Percentiles rank a stretch among this genome's conserved stretches.
Evolutionary conservation across 2,888 invertebrate species (phyloP).

Genomic region (Geophilus truncorum): DNA sequence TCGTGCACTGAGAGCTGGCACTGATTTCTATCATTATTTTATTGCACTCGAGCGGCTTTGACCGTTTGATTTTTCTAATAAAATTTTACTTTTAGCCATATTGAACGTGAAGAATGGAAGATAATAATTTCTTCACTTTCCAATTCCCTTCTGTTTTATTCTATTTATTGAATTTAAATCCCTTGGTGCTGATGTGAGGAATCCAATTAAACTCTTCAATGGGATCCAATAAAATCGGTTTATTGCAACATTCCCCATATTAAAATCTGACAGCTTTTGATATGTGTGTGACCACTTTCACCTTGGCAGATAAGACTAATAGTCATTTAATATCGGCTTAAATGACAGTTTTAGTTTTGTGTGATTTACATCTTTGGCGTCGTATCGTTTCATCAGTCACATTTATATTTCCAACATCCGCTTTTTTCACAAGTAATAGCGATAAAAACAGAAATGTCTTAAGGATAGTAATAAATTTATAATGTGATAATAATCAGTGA

Average conservation of each 20-base stretch:
- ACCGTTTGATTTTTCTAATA: not conserved
- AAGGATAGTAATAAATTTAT: not conserved
- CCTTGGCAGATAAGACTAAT: not conserved
- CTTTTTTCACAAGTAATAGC: not conserved
- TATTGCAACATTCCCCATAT: not conserved
- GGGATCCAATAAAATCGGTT: not conserved
- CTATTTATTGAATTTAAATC: not conserved
- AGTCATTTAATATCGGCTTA: not conserved
- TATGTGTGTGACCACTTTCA: not conserved
- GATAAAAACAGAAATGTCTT: not conserved
- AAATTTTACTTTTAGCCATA: not conserved
- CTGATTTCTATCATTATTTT: not conserved
- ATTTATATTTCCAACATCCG: not conserved
- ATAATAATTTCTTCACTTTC: not conserved
- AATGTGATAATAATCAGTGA: not conserved
- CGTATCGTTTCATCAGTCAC: not conserved
- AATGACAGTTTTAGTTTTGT: not conserved
- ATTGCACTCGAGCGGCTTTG: not conserved
- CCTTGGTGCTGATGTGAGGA: not conserved
- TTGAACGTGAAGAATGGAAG: not conserved
- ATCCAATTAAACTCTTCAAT: not conserved
- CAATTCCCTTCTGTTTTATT: not conserved
- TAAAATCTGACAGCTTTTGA: not conserved
- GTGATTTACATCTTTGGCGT: not conserved
- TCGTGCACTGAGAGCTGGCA: no score